A percentile compares a stretch with the other conserved stretches of the same genome.
Conservation (phyloP, 2,888 invertebrate species). For the Nomada flava region DNA sequence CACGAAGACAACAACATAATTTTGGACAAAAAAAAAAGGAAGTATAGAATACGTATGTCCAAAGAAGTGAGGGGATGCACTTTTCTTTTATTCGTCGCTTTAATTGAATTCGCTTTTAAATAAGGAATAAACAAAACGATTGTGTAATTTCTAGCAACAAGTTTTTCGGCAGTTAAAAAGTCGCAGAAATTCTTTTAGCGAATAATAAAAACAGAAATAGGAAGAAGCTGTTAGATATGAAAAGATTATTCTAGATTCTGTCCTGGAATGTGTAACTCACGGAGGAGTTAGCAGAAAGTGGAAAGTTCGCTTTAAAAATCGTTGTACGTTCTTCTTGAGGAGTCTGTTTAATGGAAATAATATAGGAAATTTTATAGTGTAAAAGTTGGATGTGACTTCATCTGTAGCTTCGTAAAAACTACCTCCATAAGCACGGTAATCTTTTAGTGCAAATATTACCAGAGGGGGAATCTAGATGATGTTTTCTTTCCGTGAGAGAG, state of each 20-base stretch:
- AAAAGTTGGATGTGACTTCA: background rate
- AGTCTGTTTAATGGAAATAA: background rate
- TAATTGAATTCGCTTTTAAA: too few relatives aligned
- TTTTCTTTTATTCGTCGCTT: too few relatives aligned
- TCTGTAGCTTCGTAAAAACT: background rate
- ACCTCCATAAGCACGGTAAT: background rate
- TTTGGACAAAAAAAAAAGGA: too few relatives aligned
- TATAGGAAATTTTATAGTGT: background rate
- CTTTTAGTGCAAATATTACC: background rate
- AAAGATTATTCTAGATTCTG: background rate
- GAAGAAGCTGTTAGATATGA: background rate
- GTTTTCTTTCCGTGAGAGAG: background rate
- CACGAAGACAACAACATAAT: too few relatives aligned
- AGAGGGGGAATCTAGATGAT: background rate
- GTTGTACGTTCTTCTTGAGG: background rate
- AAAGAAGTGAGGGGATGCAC: too few relatives aligned
- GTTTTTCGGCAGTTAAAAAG: too few relatives aligned
- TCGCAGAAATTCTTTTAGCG: too few relatives aligned
- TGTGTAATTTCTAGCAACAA: too few relatives aligned
- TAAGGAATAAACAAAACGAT: too few relatives aligned
- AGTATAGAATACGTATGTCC: too few relatives aligned
- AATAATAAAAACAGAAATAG: too few relatives aligned
- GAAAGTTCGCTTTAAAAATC: constrained; percentile 3
- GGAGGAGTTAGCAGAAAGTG: background rate
- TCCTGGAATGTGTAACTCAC: background rate